Base-by-base conservation (phyloP, 2,113 vertebrate species). In the Herpetotheres cachinnans region DNA sequence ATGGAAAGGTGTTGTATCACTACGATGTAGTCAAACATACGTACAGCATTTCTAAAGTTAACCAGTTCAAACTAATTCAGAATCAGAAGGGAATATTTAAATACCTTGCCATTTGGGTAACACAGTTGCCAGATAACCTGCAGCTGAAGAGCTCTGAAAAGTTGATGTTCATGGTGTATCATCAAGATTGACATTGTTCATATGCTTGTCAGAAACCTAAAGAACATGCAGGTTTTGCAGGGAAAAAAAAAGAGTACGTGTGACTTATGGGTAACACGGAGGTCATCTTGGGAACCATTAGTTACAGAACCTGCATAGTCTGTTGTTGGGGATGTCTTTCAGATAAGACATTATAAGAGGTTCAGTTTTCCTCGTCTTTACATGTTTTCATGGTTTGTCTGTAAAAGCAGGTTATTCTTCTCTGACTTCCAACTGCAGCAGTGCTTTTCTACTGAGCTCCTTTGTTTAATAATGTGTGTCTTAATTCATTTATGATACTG, bases 231-330 rank as follows among this genome's bases (percentile, higher is more conserved):
- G 73, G 16, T 56, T 84, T 78, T 76, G 34, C 44, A 73, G 56
- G 42, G n/a, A 36, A n/a, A 38, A 50, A 6, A n/a, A 59, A 44
- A 49, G 56, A 11, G 14, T 2, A 8, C 0, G 1, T n/a, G 12
- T 47, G 26, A 26, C 27, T 91, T 16, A 0, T 22, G 80, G 58
- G 14, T 65, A 5, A 18, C 63, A 11, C 61, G 0, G 11, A 12
- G 34, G 19, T 56, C 0, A 0, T 24, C 40, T 46, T 16, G 65
- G 59, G 73, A 82, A 0, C 61, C 19, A 1, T 1, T 58, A 42
- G 32, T 7, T 77, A 4, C 1, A 26, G 59, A 76, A 12, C 59
- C 49, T 55, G 71, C 8, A 0, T 3, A 18, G 47, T 9, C 26
- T 46, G 17, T 1, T 42, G 27, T 44, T 32, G 55, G 25, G 21